Percentiles rank a stretch among this genome's conserved stretches.
These are phyloP conservation scores for Poecile montanus DNA, from an alignment of 2,797 vertebrate genomes.

Conservation along the genomic window DNA sequence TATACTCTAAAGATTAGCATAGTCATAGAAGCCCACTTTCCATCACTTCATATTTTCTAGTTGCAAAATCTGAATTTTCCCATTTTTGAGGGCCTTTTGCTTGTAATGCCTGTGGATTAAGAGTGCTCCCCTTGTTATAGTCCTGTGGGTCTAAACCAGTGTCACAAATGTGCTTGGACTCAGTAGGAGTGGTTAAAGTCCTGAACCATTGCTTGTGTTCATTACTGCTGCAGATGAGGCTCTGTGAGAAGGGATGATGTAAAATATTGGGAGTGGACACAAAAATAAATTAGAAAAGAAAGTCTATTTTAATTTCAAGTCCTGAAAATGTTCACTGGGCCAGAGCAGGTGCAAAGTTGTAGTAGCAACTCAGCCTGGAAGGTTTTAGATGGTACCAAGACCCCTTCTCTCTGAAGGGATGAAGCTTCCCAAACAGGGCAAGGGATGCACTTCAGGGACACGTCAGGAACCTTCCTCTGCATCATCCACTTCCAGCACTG, in stretches of 20 bases:
- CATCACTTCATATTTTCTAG: rapidly evolving
- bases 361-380: rapidly evolving
- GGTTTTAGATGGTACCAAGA: neutral
- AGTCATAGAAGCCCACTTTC: neutral
- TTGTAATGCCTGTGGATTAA: neutral
- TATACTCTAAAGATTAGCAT: neutral
- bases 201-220: neutral
- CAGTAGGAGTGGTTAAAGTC: neutral
- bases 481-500: neutral
- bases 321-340: neutral
- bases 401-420: neutral
- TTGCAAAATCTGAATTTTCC: neutral
- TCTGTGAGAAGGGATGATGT: neutral
- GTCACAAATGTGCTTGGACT: neutral
- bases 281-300: neutral
- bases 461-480: neutral
- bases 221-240: neutral
- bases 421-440: neutral
- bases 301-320: neutral
- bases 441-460: neutral
- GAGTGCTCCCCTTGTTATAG: neutral
- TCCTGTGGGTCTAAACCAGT: neutral
- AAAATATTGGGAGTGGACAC: neutral
- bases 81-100: neutral
- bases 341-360: neutral